These are phyloP conservation scores for Phylloscopus collybita DNA, from an alignment of 2,797 vertebrate genomes.

Conservation along the genomic window DNA sequence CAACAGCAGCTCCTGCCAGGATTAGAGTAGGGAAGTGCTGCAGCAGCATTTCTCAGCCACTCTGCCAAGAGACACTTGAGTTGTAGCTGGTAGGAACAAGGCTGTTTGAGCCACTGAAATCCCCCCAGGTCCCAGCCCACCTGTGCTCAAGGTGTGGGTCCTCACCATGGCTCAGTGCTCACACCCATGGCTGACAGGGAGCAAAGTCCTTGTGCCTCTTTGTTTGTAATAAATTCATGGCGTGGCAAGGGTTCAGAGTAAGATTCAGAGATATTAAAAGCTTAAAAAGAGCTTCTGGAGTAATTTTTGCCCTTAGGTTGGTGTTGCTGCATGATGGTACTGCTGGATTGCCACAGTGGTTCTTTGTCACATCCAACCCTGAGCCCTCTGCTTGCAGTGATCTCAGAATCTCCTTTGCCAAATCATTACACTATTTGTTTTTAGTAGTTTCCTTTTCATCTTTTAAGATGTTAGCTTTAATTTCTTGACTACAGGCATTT, in stretches of 20 bases:
- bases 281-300: neutral
- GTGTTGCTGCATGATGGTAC: neutral
- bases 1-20: neutral
- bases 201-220: neutral
- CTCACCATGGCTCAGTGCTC: neutral
- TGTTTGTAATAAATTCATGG: neutral
- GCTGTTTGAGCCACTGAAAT: neutral
- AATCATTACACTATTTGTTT: conserved; percentile 45
- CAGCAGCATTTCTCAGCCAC: neutral
- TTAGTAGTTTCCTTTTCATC: conserved; percentile 33
- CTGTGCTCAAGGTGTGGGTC: neutral
- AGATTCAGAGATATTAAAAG: neutral
- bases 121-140: neutral
- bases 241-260: neutral
- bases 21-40: neutral
- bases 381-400: conserved; percentile 6
- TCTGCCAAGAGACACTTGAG: conserved; percentile 21
- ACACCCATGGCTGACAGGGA: neutral
- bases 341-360: conserved; percentile 6
- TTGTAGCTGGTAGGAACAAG: neutral
- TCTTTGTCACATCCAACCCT: conserved; percentile 10
- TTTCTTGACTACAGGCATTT: conserved; percentile 21
- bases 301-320: neutral
- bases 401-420: conserved; percentile 43
- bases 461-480: conserved; percentile 57